Evolutionary conservation across 92 coral and sea anemone species (phyloP).

Genomic region (Isaurus tuberculatus): DNA sequence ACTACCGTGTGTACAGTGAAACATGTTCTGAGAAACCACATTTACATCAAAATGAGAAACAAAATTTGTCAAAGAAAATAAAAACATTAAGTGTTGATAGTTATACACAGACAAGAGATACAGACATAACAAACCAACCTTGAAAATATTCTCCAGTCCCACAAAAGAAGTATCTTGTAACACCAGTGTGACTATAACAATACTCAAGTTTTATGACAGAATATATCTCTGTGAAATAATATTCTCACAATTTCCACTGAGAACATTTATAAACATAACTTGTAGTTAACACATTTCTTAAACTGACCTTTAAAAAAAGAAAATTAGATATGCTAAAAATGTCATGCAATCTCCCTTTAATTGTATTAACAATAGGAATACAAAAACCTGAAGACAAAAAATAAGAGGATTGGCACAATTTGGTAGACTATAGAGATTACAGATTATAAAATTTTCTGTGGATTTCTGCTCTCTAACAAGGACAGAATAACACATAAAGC

Average conservation of each 20-base stretch:
- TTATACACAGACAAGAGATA: conserved; percentile 6
- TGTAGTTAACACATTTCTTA: neutral
- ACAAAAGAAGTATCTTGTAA: neutral
- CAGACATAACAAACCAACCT: conserved; percentile 31
- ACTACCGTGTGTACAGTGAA: no score
- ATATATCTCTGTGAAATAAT: neutral
- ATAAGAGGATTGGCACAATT: no score
- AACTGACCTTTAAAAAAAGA: neutral
- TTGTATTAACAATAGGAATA: no score
- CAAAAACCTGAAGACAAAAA: no score
- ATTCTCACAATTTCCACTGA: neutral
- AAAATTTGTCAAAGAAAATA: neutral
- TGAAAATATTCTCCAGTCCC: neutral
- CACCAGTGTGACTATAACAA: neutral
- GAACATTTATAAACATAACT: neutral
- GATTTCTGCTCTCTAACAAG: no score
- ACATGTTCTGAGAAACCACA: no score
- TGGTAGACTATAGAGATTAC: no score
- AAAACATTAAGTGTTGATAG: neutral
- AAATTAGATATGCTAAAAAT: neutral
- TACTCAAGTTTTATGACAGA: neutral
- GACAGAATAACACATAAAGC: no score
- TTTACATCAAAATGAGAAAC: neutral
- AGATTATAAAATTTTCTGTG: no score
- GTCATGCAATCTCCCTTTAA: neutral